A percentile compares a stretch with the other conserved stretches of the same genome.
phyloP scores from a whole-genome alignment of 1,140 invertebrate species.

The Phortica variegata region DNA sequence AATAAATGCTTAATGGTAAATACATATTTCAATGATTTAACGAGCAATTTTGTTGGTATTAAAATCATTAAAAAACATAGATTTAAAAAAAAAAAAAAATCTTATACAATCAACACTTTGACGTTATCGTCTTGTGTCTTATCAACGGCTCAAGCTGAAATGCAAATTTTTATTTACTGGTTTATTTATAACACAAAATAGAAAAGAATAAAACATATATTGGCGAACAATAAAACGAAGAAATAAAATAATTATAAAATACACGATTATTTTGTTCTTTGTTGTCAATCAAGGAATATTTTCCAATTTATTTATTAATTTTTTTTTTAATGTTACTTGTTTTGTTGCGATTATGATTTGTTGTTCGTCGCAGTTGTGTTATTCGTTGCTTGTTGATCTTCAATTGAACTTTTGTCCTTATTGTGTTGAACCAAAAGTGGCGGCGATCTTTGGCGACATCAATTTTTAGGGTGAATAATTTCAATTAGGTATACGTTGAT shows the following conservation, averaged over 20 bases:
- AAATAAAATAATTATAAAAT: background rate
- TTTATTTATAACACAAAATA: too few relatives aligned
- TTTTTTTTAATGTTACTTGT: constrained; percentile 10
- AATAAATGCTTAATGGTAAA: constrained; percentile 1
- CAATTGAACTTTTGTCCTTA: constrained; percentile 27
- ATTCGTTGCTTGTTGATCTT: too few relatives aligned
- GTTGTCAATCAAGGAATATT: constrained; percentile 14
- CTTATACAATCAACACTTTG: too few relatives aligned
- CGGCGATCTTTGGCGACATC: constrained; percentile 29
- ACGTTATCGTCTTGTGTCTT: background rate
- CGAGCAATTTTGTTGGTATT: constrained; percentile 16
- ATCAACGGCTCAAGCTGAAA: background rate
- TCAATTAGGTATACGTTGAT: constrained; percentile 30
- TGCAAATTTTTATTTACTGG: too few relatives aligned
- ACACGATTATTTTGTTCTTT: background rate
- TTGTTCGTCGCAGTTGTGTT: background rate
- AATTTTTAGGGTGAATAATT: constrained; percentile 32
- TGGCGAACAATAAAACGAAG: too few relatives aligned
- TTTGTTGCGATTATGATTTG: constrained; percentile 14
- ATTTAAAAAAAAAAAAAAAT: background rate
- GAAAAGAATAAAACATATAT: too few relatives aligned
- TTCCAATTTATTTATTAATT: background rate
- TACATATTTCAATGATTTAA: constrained; percentile 6
- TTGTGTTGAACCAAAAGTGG: constrained; percentile 1
- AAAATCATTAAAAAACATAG: background rate